Percentiles rank a stretch among this genome's conserved stretches.
Evolutionary conservation across 2,888 invertebrate genomes (phyloP).

Genomic region (Gisinianus flammeolus): DNA sequence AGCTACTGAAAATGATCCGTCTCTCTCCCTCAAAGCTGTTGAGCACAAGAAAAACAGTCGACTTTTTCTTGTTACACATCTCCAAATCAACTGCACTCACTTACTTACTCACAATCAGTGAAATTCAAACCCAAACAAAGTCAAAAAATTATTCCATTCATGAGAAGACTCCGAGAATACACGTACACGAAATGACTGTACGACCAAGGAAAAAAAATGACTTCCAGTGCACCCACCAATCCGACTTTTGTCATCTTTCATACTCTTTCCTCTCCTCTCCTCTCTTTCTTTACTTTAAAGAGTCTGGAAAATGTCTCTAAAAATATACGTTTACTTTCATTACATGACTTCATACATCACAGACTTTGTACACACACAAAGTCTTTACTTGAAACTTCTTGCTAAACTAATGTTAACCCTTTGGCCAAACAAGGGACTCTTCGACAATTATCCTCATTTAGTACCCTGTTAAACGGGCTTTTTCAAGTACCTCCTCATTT

Average conservation of each 20-base stretch:
- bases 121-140: slow-evolving; percentile 31
- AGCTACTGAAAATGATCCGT: slow-evolving; percentile 8
- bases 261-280: slow-evolving; percentile 5
- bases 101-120: neutral
- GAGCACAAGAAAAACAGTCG: slow-evolving; percentile 2
- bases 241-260: slow-evolving; percentile 37
- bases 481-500: slow-evolving; percentile 24
- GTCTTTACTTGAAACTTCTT: neutral
- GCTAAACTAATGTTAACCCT: slow-evolving; percentile 40
- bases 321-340: slow-evolving; percentile 34
- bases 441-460: slow-evolving; percentile 49
- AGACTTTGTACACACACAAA: neutral
- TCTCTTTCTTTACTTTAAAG: neutral
- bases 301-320: slow-evolving; percentile 40
- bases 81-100: neutral
- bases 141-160: slow-evolving; percentile 32
- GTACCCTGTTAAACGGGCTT: slow-evolving; percentile 35
- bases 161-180: slow-evolving; percentile 10
- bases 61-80: slow-evolving; percentile 3
- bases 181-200: neutral
- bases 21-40: neutral
- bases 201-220: neutral
- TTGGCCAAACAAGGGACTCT: slow-evolving; percentile 38
- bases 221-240: slow-evolving; percentile 9
- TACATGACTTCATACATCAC: slow-evolving; percentile 30